Evolutionary conservation across 2,113 vertebrate genomes (phyloP).

Genomic region (Laterallus jamaicensis): DNA sequence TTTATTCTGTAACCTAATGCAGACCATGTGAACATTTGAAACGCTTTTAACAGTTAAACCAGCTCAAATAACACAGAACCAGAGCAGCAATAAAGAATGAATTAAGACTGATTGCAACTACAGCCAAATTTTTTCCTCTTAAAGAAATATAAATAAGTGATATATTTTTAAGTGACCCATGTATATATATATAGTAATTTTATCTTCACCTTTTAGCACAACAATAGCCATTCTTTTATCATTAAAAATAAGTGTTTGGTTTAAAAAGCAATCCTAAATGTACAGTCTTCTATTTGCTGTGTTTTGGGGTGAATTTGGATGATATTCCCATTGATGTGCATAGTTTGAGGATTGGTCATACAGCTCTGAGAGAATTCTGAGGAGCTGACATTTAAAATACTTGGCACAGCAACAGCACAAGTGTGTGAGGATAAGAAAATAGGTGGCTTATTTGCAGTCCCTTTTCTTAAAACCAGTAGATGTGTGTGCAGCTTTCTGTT

Average conservation of each 20-base stretch:
- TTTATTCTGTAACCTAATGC: conserved; percentile 86
- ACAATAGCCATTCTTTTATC: conserved; percentile 59
- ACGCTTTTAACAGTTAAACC: conserved; percentile 83
- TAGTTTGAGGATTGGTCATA: conserved; percentile 21
- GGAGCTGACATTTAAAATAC: conserved; percentile 30
- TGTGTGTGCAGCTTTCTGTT: neutral
- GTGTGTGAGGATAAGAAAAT: conserved; percentile 1
- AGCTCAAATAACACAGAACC: conserved; percentile 86
- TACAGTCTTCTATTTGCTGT: conserved; percentile 2
- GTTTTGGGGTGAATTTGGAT: conserved; percentile 15
- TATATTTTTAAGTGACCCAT: conserved; percentile 19
- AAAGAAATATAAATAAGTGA: conserved; percentile 63
- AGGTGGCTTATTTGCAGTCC: neutral
- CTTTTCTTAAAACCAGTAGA: neutral
- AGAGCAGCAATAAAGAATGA: conserved; percentile 86
- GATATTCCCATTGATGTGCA: neutral
- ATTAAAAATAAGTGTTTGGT: conserved; percentile 65
- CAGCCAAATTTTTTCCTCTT: conserved; percentile 72
- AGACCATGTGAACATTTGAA: conserved; percentile 87
- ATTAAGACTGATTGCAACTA: conserved; percentile 83
- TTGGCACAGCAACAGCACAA: neutral
- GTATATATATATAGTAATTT: neutral
- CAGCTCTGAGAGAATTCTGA: neutral
- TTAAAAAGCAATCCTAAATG: conserved; percentile 62
- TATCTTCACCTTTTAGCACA: conserved; percentile 50